phyloP scores from a whole-genome alignment of 2,888 invertebrate species.

The Apamea monoglypha region DNA sequence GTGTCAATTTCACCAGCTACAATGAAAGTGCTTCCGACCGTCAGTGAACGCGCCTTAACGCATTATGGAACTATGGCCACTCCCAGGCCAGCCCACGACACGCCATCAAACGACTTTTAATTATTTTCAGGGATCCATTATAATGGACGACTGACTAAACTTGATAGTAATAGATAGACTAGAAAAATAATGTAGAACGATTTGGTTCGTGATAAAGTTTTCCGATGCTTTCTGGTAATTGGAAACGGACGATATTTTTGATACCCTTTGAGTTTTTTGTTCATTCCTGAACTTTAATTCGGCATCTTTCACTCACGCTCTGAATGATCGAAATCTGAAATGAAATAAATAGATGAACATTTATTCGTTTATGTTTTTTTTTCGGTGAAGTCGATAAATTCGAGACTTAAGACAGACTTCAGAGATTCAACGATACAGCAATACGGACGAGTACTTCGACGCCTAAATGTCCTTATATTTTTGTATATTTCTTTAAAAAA shows the following conservation, averaged over 20 bases:
- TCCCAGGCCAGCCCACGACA: slow-evolving; percentile 70
- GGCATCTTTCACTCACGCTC: not conserved
- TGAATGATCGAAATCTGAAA: not conserved
- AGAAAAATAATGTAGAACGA: slow-evolving; percentile 14
- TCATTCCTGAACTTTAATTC: not conserved
- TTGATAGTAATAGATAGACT: slow-evolving; percentile 10
- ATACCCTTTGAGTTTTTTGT: not conserved
- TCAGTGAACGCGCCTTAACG: slow-evolving; percentile 70
- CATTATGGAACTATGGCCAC: slow-evolving; percentile 72
- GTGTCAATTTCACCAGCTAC: slow-evolving; percentile 40
- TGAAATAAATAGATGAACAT: not conserved
- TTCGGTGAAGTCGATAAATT: no score
- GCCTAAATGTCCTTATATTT: not conserved
- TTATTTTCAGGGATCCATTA: slow-evolving; percentile 73
- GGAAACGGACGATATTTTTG: no score
- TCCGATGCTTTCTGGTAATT: not conserved
- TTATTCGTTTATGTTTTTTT: no score
- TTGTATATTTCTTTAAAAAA: no score
- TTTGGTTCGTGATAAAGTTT: not conserved
- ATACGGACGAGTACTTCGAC: not conserved
- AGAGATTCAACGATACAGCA: not conserved
- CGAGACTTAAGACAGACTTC: no score
- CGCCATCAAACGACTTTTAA: slow-evolving; percentile 69
- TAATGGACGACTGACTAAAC: slow-evolving; percentile 13
- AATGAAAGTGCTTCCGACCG: slow-evolving; percentile 72